A percentile compares a stretch with the other conserved stretches of the same genome.
Evolutionary conservation across 2,113 vertebrate genomes (phyloP).

Genomic region (Prinia subflava): DNA sequence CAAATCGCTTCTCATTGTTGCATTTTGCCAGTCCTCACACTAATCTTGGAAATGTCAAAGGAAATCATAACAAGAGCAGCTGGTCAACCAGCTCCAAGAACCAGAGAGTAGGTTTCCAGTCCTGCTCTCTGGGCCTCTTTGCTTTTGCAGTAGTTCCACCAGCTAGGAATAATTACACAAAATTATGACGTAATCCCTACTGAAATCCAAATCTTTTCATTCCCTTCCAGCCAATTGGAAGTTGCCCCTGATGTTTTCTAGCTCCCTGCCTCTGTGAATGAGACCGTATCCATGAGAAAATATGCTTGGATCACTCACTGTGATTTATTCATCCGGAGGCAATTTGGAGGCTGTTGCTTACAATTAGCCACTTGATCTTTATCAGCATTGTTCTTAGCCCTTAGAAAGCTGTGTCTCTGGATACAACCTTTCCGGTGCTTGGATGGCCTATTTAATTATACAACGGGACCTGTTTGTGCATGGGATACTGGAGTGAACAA

Average conservation of each 20-base stretch:
- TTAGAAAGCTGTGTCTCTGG: slow-evolving; percentile 62
- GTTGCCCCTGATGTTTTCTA: slow-evolving; percentile 49
- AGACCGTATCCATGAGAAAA: slow-evolving; percentile 70
- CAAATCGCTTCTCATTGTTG: not conserved
- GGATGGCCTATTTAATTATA: slow-evolving; percentile 66
- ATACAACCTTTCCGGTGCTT: slow-evolving; percentile 64
- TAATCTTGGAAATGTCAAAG: not conserved
- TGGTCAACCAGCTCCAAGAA: not conserved
- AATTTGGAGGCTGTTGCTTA: slow-evolving; percentile 71
- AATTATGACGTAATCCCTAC: slow-evolving; percentile 46
- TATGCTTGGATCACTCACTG: slow-evolving; percentile 72
- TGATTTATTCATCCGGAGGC: slow-evolving; percentile 71
- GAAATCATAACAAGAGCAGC: not conserved
- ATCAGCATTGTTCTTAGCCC: slow-evolving; percentile 71
- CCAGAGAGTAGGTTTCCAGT: not conserved
- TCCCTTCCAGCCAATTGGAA: slow-evolving; percentile 68
- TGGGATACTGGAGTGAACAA: not conserved
- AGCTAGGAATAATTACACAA: slow-evolving; percentile 53
- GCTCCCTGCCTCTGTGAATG: slow-evolving; percentile 62
- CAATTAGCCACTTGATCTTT: slow-evolving; percentile 78
- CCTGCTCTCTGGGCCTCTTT: not conserved
- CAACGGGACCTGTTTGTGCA: slow-evolving; percentile 23
- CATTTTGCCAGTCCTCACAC: not conserved
- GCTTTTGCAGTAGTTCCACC: slow-evolving; percentile 24
- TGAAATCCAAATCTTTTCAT: slow-evolving; percentile 66